phyloP scores from a whole-genome alignment of 2,888 invertebrate species.

The Pilophorus perplexus region DNA sequence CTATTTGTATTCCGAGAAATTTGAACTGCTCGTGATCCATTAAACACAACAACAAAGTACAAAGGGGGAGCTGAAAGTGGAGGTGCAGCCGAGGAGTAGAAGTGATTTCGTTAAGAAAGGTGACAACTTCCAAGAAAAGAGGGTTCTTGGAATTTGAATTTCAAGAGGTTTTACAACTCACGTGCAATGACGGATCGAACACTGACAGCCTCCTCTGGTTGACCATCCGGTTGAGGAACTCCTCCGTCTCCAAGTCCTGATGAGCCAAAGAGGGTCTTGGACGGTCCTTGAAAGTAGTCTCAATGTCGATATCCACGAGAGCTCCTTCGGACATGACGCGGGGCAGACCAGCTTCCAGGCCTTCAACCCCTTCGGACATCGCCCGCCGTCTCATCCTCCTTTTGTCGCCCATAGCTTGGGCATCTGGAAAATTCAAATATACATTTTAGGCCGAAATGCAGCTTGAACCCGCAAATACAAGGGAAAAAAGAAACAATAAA shows the following conservation, averaged over 20 bases:
- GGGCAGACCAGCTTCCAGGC: conserved; percentile 50
- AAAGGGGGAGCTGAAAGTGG: no score
- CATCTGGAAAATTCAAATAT: no score
- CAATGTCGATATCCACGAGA: conserved; percentile 72
- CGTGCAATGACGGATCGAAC: conserved; percentile 26
- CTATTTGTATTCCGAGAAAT: no score
- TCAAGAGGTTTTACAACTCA: conserved; percentile 3
- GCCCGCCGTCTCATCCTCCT: conserved; percentile 51
- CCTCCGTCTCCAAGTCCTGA: conserved; percentile 31
- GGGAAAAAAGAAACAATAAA: no score
- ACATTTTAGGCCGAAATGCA: no score
- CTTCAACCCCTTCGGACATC: conserved; percentile 48
- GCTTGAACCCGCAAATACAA: no score
- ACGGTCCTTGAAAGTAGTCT: conserved; percentile 62
- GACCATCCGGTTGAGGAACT: conserved; percentile 20
- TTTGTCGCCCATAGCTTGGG: background rate
- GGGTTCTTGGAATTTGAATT: background rate
- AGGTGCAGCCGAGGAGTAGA: no score
- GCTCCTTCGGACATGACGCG: conserved; percentile 77
- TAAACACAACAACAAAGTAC: no score
- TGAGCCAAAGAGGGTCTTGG: conserved; percentile 33
- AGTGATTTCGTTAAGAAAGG: no score
- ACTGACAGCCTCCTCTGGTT: conserved; percentile 32
- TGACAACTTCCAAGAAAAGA: no score
- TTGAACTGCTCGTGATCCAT: no score